Percentiles rank a stretch among this genome's conserved stretches.
Conservation (phyloP, 2,888 invertebrate genomes). For the Agonopterix heracliana region DNA sequence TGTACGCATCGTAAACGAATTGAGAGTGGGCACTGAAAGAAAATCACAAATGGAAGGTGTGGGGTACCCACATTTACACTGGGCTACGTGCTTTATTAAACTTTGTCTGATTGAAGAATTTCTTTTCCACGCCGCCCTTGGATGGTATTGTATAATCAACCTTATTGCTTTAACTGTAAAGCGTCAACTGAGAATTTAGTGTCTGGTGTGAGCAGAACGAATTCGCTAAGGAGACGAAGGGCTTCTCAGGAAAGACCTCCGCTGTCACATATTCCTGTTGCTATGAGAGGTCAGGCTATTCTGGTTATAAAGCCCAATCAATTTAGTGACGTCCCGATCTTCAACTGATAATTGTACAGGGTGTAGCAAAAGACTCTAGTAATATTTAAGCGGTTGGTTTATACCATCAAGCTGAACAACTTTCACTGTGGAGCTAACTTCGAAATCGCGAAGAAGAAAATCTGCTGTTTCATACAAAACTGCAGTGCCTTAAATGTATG, state of each 20-base stretch:
- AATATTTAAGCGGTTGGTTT: too few species aligned
- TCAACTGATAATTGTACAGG: not conserved
- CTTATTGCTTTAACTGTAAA: slow-evolving; percentile 15
- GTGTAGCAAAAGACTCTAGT: too few species aligned
- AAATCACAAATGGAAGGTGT: too few species aligned
- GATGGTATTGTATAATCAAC: not conserved
- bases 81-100: too few species aligned
- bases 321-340: not conserved
- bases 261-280: slow-evolving; percentile 64
- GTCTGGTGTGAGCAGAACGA: slow-evolving; percentile 46
- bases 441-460: too few species aligned
- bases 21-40: too few species aligned
- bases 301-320: not conserved
- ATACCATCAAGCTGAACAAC: too few species aligned
- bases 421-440: too few species aligned
- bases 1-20: too few species aligned
- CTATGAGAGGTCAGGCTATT: slow-evolving; percentile 49
- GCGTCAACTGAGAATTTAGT: slow-evolving; percentile 65
- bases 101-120: not conserved
- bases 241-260: slow-evolving; percentile 67
- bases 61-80: too few species aligned
- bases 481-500: not conserved
- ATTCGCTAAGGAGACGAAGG: slow-evolving; percentile 50
- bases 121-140: not conserved
- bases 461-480: too few species aligned